These are phyloP conservation scores for Cosmia pyralina DNA, from an alignment of 2,888 invertebrate genomes.

Conservation along the genomic window DNA sequence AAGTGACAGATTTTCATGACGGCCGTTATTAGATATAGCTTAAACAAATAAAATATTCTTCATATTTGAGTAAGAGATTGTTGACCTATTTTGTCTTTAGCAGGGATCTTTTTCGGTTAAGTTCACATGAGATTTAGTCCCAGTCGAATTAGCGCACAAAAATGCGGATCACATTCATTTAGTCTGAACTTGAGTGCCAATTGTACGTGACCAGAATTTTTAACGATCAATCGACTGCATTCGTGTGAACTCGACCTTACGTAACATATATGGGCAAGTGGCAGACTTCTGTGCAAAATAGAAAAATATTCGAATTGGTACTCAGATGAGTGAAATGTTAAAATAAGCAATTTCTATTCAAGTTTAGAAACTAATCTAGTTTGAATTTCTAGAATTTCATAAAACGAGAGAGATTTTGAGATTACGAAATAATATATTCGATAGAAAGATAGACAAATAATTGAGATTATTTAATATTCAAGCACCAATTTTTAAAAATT, in stretches of 20 bases:
- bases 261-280: background rate
- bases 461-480: background rate
- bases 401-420: slow-evolving; percentile 42
- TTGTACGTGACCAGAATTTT: slow-evolving; percentile 49
- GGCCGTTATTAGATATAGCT: background rate
- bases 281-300: background rate
- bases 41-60: background rate
- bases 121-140: slow-evolving; percentile 13
- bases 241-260: slow-evolving; percentile 39
- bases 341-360: slow-evolving; percentile 50
- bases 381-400: slow-evolving; percentile 51
- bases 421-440: slow-evolving; percentile 33
- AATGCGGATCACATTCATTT: slow-evolving; percentile 52
- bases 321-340: slow-evolving; percentile 27
- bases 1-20: background rate
- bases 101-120: background rate
- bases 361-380: slow-evolving; percentile 53
- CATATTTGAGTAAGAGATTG: background rate
- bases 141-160: slow-evolving; percentile 25
- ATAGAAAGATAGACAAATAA: slow-evolving; percentile 31
- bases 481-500: too few relatives aligned
- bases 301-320: background rate
- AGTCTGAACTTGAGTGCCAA: slow-evolving; percentile 39
- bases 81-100: background rate
- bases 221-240: slow-evolving; percentile 11